These are phyloP conservation scores for Drosophila sp. DNA, from an alignment of 1,140 invertebrate genomes.

Conservation along the genomic window DNA sequence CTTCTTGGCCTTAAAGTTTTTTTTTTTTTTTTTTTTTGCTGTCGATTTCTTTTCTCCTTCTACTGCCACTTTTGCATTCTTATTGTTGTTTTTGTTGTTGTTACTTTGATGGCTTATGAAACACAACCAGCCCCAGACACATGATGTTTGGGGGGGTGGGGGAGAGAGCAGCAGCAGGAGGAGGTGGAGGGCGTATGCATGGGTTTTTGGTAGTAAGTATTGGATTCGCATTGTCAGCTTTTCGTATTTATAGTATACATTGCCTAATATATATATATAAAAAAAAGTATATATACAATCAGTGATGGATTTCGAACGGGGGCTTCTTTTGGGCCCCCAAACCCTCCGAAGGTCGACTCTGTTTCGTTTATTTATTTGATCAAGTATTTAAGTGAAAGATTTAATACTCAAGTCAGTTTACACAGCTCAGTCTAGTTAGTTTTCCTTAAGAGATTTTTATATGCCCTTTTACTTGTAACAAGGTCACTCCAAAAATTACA, in stretches of 20 bases:
- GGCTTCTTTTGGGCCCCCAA: neutral
- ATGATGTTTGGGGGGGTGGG: neutral
- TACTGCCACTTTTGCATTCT: slow-evolving; percentile 38
- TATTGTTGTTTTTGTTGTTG: slow-evolving; percentile 48
- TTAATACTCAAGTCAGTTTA: no score
- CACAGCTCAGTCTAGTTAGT: no score
- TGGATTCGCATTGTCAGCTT: slow-evolving; percentile 70
- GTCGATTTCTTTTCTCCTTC: slow-evolving; percentile 55
- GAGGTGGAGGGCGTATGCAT: slow-evolving; percentile 17
- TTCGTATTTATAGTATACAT: slow-evolving; percentile 45
- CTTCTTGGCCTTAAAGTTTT: slow-evolving; percentile 49
- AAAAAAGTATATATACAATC: slow-evolving; percentile 25
- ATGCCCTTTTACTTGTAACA: no score
- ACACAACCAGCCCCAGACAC: slow-evolving; percentile 29
- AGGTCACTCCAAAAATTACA: no score
- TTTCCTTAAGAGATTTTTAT: no score
- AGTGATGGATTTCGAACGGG: slow-evolving; percentile 4
- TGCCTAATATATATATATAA: slow-evolving; percentile 16
- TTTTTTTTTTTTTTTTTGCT: slow-evolving; percentile 35
- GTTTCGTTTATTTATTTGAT: neutral
- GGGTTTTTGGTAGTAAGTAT: slow-evolving; percentile 47
- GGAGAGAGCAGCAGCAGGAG: neutral
- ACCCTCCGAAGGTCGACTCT: neutral
- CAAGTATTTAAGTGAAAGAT: no score
- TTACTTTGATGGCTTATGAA: slow-evolving; percentile 56